These are phyloP conservation scores for Pelochelys cantorii DNA, from an alignment of 2,797 vertebrate genomes.

Conservation along the genomic window DNA sequence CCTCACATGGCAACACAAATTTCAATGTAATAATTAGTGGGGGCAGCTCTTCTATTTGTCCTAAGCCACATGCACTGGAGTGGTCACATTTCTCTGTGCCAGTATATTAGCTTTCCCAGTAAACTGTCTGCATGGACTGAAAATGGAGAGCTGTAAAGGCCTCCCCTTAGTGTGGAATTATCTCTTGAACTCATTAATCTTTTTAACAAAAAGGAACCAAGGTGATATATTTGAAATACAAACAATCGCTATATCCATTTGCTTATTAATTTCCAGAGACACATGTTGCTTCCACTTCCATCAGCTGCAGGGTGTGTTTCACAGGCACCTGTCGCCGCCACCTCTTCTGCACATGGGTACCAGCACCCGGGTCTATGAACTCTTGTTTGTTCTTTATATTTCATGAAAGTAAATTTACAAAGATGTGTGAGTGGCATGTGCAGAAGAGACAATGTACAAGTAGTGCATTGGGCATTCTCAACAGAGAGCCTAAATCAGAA, in stretches of 20 bases:
- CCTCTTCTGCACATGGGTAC: accelerated
- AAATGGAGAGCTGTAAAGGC: background rate
- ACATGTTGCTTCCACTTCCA: accelerated
- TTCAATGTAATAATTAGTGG: background rate
- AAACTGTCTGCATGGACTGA: background rate
- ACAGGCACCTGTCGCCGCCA: background rate
- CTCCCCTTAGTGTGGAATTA: background rate
- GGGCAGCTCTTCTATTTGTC: background rate
- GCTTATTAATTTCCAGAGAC: background rate
- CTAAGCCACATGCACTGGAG: background rate
- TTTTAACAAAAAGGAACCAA: background rate
- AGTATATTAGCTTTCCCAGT: background rate
- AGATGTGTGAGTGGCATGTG: background rate
- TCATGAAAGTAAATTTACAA: accelerated
- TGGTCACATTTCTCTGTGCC: background rate
- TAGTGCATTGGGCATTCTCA: background rate
- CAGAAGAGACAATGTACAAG: background rate
- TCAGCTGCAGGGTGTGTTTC: accelerated
- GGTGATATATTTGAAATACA: background rate
- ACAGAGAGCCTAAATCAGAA: background rate
- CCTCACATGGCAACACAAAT: background rate
- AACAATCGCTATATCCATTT: background rate
- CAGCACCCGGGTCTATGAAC: accelerated
- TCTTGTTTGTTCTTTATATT: background rate
- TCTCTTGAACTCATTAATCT: background rate